A percentile compares a stretch with the other conserved stretches of the same genome.
Conservation (phyloP, 2,797 vertebrate genomes). For the Fistularia commersonii region DNA sequence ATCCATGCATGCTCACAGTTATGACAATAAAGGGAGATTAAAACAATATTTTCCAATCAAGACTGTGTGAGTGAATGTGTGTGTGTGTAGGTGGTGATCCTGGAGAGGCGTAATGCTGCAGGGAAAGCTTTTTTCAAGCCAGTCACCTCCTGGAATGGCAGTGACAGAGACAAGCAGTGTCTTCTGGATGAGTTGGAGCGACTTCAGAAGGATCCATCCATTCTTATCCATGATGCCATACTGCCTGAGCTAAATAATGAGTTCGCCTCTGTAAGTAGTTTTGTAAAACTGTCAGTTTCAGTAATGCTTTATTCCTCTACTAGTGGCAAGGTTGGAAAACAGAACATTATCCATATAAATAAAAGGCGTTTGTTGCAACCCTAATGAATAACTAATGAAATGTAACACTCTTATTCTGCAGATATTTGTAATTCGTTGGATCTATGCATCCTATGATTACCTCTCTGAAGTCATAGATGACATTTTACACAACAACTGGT, state of each 20-base stretch:
- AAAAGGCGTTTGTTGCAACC: too few species aligned
- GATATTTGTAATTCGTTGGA: slow-evolving; percentile 92
- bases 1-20: too few species aligned
- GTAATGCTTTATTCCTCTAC: not conserved
- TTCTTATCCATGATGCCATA: slow-evolving; percentile 82
- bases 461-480: slow-evolving; percentile 85
- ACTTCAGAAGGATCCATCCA: slow-evolving; percentile 83
- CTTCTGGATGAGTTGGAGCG: slow-evolving; percentile 85
- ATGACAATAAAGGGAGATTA: too few species aligned
- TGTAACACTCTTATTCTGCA: slow-evolving; percentile 38
- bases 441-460: slow-evolving; percentile 82
- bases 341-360: too few species aligned
- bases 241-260: slow-evolving; percentile 89
- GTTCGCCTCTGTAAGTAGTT: slow-evolving; percentile 84
- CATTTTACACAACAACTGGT: slow-evolving; percentile 95
- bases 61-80: not conserved
- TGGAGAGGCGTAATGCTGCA: slow-evolving; percentile 85
- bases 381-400: not conserved
- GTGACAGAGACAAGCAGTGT: slow-evolving; percentile 81
- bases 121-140: slow-evolving; percentile 84
- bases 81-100: slow-evolving; percentile 83
- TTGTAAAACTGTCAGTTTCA: not conserved
- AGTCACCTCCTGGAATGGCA: slow-evolving; percentile 86
- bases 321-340: too few species aligned
- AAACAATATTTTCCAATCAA: too few species aligned